phyloP scores from a whole-genome alignment of 2,888 invertebrate genomes.

The Allacma fusca region DNA sequence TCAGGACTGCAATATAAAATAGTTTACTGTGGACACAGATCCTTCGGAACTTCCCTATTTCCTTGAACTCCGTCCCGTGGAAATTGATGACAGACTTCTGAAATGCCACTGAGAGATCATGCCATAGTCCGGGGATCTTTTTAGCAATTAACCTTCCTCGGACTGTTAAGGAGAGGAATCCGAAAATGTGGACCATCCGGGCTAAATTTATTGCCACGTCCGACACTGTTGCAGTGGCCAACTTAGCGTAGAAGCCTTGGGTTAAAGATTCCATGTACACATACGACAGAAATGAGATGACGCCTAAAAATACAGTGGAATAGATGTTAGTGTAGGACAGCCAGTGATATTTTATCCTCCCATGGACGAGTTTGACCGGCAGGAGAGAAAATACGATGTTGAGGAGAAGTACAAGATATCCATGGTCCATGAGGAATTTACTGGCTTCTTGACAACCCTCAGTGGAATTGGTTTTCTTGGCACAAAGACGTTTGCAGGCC shows the following conservation, averaged over 20 bases:
- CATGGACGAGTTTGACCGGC: conserved; percentile 50
- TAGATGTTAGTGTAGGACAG: conserved; percentile 53
- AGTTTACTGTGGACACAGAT: background rate
- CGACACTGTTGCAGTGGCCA: background rate
- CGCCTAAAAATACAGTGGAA: conserved; percentile 45
- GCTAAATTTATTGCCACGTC: conserved; percentile 41
- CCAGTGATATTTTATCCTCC: conserved; percentile 45
- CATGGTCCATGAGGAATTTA: conserved; percentile 51
- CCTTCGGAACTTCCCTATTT: background rate
- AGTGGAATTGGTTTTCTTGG: background rate
- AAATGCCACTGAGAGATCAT: conserved; percentile 46
- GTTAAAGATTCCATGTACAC: conserved; percentile 48
- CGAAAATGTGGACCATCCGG: conserved; percentile 47
- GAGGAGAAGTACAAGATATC: conserved; percentile 50
- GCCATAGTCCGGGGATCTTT: conserved; percentile 51
- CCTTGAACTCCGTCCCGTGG: conserved; percentile 45
- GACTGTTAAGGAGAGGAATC: conserved; percentile 49
- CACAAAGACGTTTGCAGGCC: too few relatives aligned
- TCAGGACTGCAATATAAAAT: conserved; percentile 3
- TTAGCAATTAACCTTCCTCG: conserved; percentile 51
- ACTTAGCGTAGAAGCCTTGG: background rate
- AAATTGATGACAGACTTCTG: conserved; percentile 51
- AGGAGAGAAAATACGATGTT: conserved; percentile 57
- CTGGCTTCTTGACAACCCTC: conserved; percentile 25
- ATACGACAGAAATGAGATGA: conserved; percentile 44